phyloP scores from a whole-genome alignment of 2,113 vertebrate genomes.

The Thunnus thynnus region DNA sequence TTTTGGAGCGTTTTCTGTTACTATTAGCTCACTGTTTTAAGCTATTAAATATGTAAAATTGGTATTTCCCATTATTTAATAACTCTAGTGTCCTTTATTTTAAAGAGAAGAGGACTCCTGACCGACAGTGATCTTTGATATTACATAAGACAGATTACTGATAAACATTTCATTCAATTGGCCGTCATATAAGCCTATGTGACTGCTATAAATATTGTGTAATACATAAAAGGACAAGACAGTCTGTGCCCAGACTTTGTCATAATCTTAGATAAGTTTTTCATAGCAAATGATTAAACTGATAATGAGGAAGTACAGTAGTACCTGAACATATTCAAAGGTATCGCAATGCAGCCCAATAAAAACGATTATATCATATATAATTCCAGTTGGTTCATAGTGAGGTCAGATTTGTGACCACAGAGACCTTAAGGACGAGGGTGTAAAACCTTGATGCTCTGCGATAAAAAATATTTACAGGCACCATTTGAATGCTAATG shows the following conservation, averaged over 20 bases:
- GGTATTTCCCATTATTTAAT: neutral
- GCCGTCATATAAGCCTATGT: neutral
- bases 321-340: neutral
- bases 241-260: neutral
- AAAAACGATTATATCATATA: slow-evolving; percentile 17
- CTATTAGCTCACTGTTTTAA: neutral
- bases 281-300: neutral
- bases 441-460: neutral
- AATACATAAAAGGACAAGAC: neutral
- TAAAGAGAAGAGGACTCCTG: neutral
- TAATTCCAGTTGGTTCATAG: slow-evolving; percentile 1
- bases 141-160: slow-evolving; percentile 11
- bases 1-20: slow-evolving; percentile 6
- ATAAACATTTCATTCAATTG: slow-evolving; percentile 7
- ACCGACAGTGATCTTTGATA: neutral
- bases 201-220: slow-evolving; percentile 1
- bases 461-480: neutral
- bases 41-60: neutral
- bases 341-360: slow-evolving; percentile 8
- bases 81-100: neutral
- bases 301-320: neutral
- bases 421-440: neutral
- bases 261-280: neutral
- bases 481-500: neutral
- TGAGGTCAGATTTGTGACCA: neutral